phyloP scores from a whole-genome alignment of 2,888 invertebrate genomes.

The Erebia epiphron region DNA sequence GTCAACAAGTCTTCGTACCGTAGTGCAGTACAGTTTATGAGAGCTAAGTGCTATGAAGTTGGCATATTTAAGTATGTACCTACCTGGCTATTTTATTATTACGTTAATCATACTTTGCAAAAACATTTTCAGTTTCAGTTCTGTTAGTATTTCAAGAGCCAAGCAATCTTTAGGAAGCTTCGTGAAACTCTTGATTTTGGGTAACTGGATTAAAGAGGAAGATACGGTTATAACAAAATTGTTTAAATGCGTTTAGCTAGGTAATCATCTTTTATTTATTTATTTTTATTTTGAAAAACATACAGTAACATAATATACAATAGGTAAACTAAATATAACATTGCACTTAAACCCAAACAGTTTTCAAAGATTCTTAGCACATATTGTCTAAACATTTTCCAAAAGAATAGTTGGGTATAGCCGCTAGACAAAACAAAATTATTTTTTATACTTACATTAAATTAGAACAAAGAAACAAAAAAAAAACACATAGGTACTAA shows the following conservation, averaged over 20 bases:
- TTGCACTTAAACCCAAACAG: no score
- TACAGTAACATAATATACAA: no score
- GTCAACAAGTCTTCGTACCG: conserved; percentile 25
- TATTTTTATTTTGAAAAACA: no score
- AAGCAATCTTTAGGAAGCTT: neutral
- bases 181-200: neutral
- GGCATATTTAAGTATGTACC: conserved; percentile 16
- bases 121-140: conserved; percentile 5
- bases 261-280: no score
- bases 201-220: neutral
- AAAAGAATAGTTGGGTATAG: no score
- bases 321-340: no score
- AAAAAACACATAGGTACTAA: no score
- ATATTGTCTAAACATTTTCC: no score
- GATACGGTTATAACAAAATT: neutral
- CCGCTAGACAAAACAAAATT: no score
- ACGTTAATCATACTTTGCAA: conserved; percentile 15
- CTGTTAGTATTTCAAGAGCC: neutral
- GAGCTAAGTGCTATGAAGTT: conserved; percentile 22
- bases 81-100: conserved; percentile 12
- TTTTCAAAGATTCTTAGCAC: no score
- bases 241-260: neutral
- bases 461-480: no score
- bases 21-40: conserved; percentile 25
- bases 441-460: no score